A percentile compares a stretch with the other conserved stretches of the same genome.
These are phyloP conservation scores for Actenoides lindsayi DNA, from an alignment of 2,113 vertebrate genomes.

Conservation along the genomic window DNA sequence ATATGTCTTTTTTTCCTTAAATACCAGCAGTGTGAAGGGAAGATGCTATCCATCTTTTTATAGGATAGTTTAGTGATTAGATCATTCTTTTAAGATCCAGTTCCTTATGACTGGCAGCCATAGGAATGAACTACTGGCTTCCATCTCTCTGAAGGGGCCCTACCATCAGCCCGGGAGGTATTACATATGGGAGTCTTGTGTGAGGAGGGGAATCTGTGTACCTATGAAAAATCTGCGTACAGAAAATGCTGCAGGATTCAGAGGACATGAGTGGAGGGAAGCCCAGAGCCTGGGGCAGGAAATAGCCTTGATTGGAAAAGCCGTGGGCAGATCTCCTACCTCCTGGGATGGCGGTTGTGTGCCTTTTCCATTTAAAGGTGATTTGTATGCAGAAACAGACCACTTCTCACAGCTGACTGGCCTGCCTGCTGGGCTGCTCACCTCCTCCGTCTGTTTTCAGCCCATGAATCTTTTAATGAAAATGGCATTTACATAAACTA, in stretches of 20 bases:
- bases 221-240: neutral
- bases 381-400: constrained; percentile 37
- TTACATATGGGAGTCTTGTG: neutral
- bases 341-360: neutral
- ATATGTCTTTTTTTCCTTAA: neutral
- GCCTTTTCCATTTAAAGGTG: neutral
- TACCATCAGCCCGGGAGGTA: neutral
- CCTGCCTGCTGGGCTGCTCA: constrained; percentile 45
- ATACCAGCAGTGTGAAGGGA: neutral
- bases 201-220: neutral
- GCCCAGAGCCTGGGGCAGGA: neutral
- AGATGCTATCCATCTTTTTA: neutral
- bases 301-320: neutral
- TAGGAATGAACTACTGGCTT: neutral
- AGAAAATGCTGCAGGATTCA: neutral
- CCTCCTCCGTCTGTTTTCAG: constrained; percentile 16
- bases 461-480: neutral
- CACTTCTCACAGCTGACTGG: neutral
- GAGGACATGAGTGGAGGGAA: neutral
- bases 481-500: neutral
- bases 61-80: neutral
- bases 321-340: neutral
- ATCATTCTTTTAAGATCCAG: neutral
- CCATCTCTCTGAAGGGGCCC: neutral
- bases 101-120: neutral